phyloP scores from a whole-genome alignment of 2,797 vertebrate species.

The Anableps anableps region DNA sequence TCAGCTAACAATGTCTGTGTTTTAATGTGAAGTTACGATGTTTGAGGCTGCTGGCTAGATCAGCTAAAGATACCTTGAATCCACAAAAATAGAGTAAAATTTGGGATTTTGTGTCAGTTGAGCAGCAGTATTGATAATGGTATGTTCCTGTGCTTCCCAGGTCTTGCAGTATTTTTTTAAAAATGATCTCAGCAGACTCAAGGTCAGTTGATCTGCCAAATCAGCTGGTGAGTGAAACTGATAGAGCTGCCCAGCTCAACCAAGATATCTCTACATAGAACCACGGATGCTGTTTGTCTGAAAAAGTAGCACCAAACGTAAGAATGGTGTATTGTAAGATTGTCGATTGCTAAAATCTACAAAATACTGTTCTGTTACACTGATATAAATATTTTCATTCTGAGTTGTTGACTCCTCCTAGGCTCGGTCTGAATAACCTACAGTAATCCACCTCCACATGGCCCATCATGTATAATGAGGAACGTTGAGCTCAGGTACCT shows the following conservation, averaged over 20 bases:
- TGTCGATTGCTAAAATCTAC: neutral
- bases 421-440: too few species aligned
- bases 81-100: neutral
- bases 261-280: neutral
- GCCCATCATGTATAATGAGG: too few species aligned
- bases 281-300: neutral
- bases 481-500: too few species aligned
- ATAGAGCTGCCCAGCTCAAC: neutral
- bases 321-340: neutral
- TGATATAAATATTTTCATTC: too few species aligned
- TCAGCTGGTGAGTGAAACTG: neutral
- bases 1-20: neutral
- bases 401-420: too few species aligned
- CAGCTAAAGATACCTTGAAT: neutral
- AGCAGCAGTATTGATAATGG: neutral
- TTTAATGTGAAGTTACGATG: slow-evolving; percentile 1
- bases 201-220: neutral
- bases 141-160: neutral
- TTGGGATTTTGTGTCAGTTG: neutral
- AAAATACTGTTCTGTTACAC: neutral
- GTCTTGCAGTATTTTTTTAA: neutral
- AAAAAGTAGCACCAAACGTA: neutral
- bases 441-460: too few species aligned
- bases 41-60: neutral
- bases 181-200: neutral